Conservation (phyloP, 2,888 invertebrate genomes). For the Cremastinae sp. region DNA sequence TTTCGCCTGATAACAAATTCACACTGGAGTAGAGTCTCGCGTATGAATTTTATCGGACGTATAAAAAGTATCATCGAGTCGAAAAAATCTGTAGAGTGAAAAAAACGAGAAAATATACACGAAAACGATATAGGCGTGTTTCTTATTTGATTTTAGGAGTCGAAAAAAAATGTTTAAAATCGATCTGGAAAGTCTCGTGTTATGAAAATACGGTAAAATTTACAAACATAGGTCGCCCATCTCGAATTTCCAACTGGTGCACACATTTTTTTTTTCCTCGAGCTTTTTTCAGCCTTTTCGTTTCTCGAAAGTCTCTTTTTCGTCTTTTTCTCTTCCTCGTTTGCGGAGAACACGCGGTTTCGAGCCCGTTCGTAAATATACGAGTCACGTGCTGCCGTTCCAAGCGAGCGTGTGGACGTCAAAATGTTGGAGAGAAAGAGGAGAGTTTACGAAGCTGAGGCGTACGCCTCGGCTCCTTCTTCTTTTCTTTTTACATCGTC, state of each 20-base stretch:
- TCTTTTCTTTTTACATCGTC: conserved; percentile 43
- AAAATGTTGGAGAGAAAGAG: conserved; percentile 67
- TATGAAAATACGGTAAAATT: too few species aligned
- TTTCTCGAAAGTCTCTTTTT: background rate
- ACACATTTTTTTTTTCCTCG: too few species aligned
- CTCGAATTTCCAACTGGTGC: too few species aligned
- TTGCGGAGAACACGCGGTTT: conserved; percentile 54
- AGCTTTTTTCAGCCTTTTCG: conserved; percentile 4
- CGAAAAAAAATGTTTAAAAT: too few species aligned
- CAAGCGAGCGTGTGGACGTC: conserved; percentile 68
- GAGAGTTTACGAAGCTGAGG: conserved; percentile 41
- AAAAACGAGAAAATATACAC: too few species aligned
- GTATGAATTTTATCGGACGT: background rate
- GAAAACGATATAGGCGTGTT: too few species aligned
- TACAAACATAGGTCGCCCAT: too few species aligned
- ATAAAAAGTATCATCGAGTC: too few species aligned
- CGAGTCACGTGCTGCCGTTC: conserved; percentile 76
- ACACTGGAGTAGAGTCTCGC: conserved; percentile 1
- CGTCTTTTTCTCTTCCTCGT: conserved; percentile 37
- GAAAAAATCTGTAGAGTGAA: too few species aligned
- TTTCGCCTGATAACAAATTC: conserved; percentile 10
- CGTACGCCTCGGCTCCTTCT: conserved; percentile 53
- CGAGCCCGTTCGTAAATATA: conserved; percentile 74
- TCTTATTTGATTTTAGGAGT: too few species aligned
- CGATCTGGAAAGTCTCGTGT: too few species aligned